Base-by-base conservation (phyloP, 1,140 invertebrate genomes). In the Apolygus lucorum region DNA sequence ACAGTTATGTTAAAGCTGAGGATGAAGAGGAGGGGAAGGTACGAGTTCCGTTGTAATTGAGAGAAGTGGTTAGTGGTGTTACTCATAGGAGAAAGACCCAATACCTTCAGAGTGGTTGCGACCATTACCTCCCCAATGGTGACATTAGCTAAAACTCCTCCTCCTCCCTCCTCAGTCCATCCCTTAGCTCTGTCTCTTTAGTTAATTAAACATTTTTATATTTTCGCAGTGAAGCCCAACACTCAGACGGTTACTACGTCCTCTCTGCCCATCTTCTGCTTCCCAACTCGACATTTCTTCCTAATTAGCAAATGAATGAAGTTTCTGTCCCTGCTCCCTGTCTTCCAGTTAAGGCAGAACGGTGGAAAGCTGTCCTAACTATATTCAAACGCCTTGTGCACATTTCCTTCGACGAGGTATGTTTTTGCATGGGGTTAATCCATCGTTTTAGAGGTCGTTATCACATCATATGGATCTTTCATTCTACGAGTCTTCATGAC, bases 181-280 rank as follows among this genome's bases (percentile, higher is more conserved):
- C 17, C 34, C 34, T 17, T n/a, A n/a, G 17, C 34, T 17, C 17
- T 17, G 34, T 42, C 34, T 42, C 17, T 42, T 59, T 59, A 59
- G 54, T 59, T 59, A 59, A 59, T 59, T 59, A 59, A 59, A 59
- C 54, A 59, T 59, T 59, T 59, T 59, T 59, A 59, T 59, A 59
- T 24, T 59, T 59, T 22, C 22, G 8, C 54, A 17, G 22, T 21
- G 22, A 59, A 22, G 54, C 13, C 54, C 22, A 11, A 4, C 22
- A 21, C 11, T 42, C 34, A 42, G 34, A 17, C 34, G 17, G 34
- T 42, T 42, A 42, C 34, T 42, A 17, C 34, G 17, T 4, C 34
- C 4, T 17, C 17, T 4, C 17, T 42, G 17, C 17, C 4, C 34
- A 4, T 4, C 17, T 17, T 4, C 4, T 42, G 4, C 17, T 17